phyloP scores from a whole-genome alignment of 2,113 vertebrate species.

The Tympanuchus pallidicinctus region DNA sequence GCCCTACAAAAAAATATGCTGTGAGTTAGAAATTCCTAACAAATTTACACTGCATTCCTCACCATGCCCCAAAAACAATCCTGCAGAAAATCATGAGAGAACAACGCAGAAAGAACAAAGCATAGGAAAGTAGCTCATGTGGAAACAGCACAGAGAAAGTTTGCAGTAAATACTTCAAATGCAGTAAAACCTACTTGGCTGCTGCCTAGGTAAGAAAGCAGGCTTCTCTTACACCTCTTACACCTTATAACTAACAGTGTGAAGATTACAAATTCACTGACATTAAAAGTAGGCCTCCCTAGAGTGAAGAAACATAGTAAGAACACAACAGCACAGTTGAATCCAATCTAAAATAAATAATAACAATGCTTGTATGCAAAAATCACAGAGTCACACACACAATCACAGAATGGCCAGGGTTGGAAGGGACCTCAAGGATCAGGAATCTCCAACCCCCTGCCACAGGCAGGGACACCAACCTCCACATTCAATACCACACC shows the following conservation, averaged over 20 bases:
- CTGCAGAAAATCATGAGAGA: neutral
- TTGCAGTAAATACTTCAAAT: neutral
- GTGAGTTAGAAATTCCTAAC: neutral
- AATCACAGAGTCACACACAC: too few relatives aligned
- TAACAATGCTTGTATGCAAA: fast-evolving
- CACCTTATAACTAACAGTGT: neutral
- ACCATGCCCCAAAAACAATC: fast-evolving
- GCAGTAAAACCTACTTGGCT: neutral
- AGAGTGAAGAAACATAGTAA: neutral
- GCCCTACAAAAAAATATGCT: constrained; percentile 74
- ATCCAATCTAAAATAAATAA: neutral
- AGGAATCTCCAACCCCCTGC: too few relatives aligned
- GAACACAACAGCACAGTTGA: fast-evolving
- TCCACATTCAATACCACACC: too few relatives aligned
- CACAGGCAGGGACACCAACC: too few relatives aligned
- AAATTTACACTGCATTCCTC: neutral
- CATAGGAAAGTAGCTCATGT: fast-evolving
- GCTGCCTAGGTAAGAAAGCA: neutral
- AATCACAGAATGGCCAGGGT: too few relatives aligned
- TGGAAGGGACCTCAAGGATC: too few relatives aligned
- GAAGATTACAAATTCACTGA: neutral
- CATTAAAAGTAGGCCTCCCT: neutral
- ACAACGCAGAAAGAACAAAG: neutral
- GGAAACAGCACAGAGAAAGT: neutral
- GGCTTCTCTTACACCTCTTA: neutral